Evolutionary conservation across 2,797 vertebrate species (phyloP), one percentile per base, ranked within the genome.

Genomic region (Vipera latastei): DNA sequence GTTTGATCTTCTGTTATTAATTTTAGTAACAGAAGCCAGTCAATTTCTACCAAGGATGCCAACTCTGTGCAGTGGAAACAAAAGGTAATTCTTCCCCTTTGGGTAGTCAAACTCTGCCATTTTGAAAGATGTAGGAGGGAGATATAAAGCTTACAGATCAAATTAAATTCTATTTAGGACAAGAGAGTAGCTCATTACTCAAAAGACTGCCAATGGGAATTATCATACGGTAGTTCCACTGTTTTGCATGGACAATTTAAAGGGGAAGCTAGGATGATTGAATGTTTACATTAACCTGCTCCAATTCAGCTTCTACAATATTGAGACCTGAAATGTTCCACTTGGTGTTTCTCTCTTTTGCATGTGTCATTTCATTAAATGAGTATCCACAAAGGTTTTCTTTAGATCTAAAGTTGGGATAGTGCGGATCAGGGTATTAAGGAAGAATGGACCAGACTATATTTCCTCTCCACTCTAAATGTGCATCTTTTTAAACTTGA

Each of bases 1-100:
- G 78, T 57, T 86, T n/a, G 16, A n/a, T 51, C 16, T 65, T 57
- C 51, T 12, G 16, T 25, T 85, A 63, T 69, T 22, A 14, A 44
- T 51, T 7, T 73, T 48, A 57, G 25, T 59, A 9, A 48, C 13
- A 32, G 9, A 92, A 13, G 32, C 48, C 4, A 14, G 2, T 44
- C 32, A 7, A 9, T 38, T n/a, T 63, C 78, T 60, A 56, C 9
- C 6, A 51, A 86, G 51, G 92, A 48, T 59, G 22, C 6, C 48
- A 28, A 38, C 59, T 44, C 51, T 86, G 89, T 69, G 48, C 59
- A 65, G 73, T 90, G 92, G 78, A 60, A 65, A 89, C 18, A 51
- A 90, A 51, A 69, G 61, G 69, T 90, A 90, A 92, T 59, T 92
- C 83, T 59, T 59, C 53, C 32, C 83, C 78, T 90, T 92, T 92